Evolutionary conservation across 2,888 invertebrate genomes (phyloP).

Genomic region (Acleris laterana): DNA sequence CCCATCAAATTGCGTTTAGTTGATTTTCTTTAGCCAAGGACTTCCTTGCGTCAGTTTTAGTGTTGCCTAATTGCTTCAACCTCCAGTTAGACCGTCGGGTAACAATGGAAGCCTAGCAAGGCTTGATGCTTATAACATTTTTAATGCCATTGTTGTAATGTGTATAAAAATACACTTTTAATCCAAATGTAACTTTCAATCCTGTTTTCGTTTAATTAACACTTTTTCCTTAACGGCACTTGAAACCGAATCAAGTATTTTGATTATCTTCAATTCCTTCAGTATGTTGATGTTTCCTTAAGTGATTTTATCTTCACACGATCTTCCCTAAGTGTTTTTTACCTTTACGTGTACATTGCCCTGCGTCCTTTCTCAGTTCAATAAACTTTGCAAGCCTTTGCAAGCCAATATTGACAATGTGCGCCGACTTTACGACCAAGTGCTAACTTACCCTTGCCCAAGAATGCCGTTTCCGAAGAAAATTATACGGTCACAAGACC

Average conservation of each 20-base stretch:
- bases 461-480: constrained; percentile 33
- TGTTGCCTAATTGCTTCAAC: constrained; percentile 75
- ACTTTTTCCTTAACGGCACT: not conserved
- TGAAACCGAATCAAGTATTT: constrained; percentile 4
- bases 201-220: not conserved
- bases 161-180: constrained; percentile 63
- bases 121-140: constrained; percentile 62
- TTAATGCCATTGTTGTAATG: constrained; percentile 64
- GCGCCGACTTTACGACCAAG: constrained; percentile 56
- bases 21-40: constrained; percentile 57
- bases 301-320: constrained; percentile 28
- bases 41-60: constrained; percentile 61
- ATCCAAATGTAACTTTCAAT: not conserved
- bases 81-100: constrained; percentile 52
- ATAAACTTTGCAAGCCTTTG: constrained; percentile 53
- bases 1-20: constrained; percentile 42
- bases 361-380: constrained; percentile 57
- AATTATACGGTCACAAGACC: constrained; percentile 15
- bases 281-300: constrained; percentile 3
- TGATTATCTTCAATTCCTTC: constrained; percentile 10
- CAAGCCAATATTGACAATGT: constrained; percentile 64
- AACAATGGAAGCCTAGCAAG: constrained; percentile 68
- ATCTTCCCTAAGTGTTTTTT: constrained; percentile 47
- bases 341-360: constrained; percentile 55
- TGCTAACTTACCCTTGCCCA: constrained; percentile 46